Evolutionary conservation across 2,888 invertebrate genomes (phyloP).

Genomic region (Tillus elongatus): DNA sequence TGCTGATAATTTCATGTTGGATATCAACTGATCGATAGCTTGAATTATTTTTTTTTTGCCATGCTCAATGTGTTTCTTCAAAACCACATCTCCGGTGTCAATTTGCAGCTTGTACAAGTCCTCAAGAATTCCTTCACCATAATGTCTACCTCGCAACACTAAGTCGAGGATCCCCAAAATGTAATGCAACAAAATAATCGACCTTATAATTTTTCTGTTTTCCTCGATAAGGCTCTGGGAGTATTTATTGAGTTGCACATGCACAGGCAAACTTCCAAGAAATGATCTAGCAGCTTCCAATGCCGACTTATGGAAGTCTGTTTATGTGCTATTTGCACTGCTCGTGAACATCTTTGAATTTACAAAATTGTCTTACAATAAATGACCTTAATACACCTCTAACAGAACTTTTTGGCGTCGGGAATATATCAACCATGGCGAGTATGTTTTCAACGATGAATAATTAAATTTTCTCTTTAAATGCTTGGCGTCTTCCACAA

Average conservation of each 20-base stretch:
- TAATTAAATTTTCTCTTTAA: no score
- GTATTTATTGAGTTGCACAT: conserved; percentile 18
- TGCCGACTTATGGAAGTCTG: no score
- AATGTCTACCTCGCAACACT: conserved; percentile 23
- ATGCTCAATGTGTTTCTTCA: conserved; percentile 27
- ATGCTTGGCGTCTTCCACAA: no score
- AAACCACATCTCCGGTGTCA: conserved; percentile 23
- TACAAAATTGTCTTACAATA: no score
- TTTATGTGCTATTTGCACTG: no score
- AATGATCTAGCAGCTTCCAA: no score
- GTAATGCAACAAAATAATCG: conserved; percentile 24
- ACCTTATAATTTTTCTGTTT: conserved; percentile 22
- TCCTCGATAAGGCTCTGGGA: conserved; percentile 20
- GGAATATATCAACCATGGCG: no score
- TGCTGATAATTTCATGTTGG: conserved; percentile 30
- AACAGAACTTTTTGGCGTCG: no score
- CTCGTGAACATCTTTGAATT: no score
- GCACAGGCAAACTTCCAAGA: no score
- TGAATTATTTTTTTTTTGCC: conserved; percentile 26
- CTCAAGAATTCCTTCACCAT: conserved; percentile 22
- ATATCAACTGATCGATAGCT: conserved; percentile 26
- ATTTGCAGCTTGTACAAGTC: conserved; percentile 24
- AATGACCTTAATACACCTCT: no score
- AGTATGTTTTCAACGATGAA: no score
- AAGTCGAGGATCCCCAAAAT: conserved; percentile 26